These are phyloP conservation scores for Saturnia pavonia DNA, from an alignment of 2,888 invertebrate species.

Conservation along the genomic window DNA sequence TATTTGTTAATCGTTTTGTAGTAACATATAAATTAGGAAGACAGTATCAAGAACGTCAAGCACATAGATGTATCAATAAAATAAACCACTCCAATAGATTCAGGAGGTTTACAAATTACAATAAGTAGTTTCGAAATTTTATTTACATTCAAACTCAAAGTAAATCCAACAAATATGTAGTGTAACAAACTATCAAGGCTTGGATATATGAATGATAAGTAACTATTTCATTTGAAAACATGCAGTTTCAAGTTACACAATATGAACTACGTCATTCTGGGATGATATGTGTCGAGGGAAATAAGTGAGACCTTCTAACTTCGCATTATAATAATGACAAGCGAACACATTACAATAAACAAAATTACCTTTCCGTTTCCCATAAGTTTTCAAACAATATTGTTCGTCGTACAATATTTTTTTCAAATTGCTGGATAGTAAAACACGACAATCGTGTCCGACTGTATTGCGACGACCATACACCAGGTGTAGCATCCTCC, in stretches of 20 bases:
- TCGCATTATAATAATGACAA: slow-evolving; percentile 34
- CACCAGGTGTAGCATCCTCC: no score
- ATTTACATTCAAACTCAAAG: not conserved
- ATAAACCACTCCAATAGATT: not conserved
- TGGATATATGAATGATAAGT: not conserved
- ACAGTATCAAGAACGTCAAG: not conserved
- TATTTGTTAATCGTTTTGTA: slow-evolving; percentile 9
- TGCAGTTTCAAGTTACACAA: slow-evolving; percentile 8
- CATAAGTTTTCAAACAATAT: not conserved
- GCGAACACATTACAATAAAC: slow-evolving; percentile 12
- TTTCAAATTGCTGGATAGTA: no score
- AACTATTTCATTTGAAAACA: not conserved
- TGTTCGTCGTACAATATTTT: not conserved
- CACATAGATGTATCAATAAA: not conserved
- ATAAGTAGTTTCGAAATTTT: not conserved
- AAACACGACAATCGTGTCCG: no score
- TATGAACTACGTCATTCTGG: slow-evolving; percentile 22
- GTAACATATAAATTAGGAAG: not conserved
- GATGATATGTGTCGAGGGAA: slow-evolving; percentile 35
- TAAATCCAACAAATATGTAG: not conserved
- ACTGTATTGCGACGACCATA: no score
- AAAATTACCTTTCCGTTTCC: not conserved
- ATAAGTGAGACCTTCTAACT: slow-evolving; percentile 40
- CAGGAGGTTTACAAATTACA: not conserved
- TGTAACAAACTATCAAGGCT: not conserved